Conservation (phyloP, 2,797 vertebrate species). For the Hydrolagus colliei region DNA sequence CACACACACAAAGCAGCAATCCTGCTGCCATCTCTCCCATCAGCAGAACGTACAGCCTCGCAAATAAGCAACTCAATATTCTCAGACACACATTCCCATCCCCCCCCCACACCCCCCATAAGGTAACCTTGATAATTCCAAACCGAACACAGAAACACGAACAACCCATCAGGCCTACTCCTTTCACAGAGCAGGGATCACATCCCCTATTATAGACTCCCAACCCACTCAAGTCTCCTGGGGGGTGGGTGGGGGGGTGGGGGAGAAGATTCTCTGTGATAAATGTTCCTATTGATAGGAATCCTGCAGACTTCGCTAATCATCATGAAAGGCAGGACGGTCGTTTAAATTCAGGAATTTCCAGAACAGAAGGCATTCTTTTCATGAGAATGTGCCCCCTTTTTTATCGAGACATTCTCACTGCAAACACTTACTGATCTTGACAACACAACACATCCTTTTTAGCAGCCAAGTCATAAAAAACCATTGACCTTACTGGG, state of each 20-base stretch:
- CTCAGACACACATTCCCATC: too few relatives aligned
- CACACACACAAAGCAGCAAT: not conserved
- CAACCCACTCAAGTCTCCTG: too few relatives aligned
- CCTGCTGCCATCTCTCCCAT: not conserved
- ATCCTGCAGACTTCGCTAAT: too few relatives aligned
- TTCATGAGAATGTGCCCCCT: not conserved
- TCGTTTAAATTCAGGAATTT: not conserved
- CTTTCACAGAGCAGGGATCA: too few relatives aligned
- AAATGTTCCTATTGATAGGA: too few relatives aligned
- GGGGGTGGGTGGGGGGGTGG: too few relatives aligned
- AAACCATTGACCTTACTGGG: not conserved
- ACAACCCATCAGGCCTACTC: too few relatives aligned
- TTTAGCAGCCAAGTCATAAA: not conserved
- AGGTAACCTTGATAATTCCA: too few relatives aligned
- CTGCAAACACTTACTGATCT: not conserved
- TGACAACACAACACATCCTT: not conserved
- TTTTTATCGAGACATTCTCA: not conserved
- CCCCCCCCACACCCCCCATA: too few relatives aligned
- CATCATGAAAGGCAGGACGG: not conserved
- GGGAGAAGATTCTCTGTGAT: too few relatives aligned
- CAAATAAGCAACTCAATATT: not conserved
- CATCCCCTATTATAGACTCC: too few relatives aligned
- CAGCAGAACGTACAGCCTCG: not conserved
- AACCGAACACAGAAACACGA: too few relatives aligned
- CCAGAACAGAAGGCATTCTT: not conserved